Conservation (phyloP, 2,797 vertebrate genomes). For the Aldrovandia affinis region DNA sequence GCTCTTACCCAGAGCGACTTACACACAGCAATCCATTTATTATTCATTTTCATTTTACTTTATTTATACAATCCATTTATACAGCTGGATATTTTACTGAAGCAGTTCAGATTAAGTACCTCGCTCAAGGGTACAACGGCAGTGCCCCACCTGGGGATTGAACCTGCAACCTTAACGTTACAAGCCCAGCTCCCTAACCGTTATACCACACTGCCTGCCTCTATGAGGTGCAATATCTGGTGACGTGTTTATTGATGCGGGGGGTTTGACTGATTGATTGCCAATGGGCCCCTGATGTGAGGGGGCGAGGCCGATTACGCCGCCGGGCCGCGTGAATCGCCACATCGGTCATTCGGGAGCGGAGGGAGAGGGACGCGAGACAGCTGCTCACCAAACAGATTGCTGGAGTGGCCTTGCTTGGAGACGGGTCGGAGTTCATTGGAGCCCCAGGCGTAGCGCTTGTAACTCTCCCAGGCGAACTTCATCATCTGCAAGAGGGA, state of each 20-base stretch:
- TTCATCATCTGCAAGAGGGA: constrained; percentile 89
- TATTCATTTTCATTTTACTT: no score
- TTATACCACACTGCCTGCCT: no score
- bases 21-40: no score
- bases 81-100: no score
- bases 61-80: no score
- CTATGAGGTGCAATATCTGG: neutral
- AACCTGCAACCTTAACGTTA: no score
- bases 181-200: no score
- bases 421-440: constrained; percentile 95
- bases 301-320: constrained; percentile 58
- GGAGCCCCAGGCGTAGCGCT: constrained; percentile 92
- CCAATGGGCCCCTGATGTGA: constrained; percentile 64
- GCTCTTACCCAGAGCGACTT: no score
- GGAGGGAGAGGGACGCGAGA: constrained; percentile 17
- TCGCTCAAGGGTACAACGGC: no score
- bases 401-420: constrained; percentile 96
- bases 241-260: constrained; percentile 44
- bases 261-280: constrained; percentile 50
- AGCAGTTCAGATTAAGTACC: no score
- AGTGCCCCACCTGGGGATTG: no score
- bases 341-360: neutral
- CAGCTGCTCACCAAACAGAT: constrained; percentile 92
- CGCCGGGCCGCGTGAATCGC: constrained; percentile 33
- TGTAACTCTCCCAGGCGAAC: constrained; percentile 96